Base-by-base conservation (phyloP, 2,797 vertebrate genomes). In the Margarornis squamiger region DNA sequence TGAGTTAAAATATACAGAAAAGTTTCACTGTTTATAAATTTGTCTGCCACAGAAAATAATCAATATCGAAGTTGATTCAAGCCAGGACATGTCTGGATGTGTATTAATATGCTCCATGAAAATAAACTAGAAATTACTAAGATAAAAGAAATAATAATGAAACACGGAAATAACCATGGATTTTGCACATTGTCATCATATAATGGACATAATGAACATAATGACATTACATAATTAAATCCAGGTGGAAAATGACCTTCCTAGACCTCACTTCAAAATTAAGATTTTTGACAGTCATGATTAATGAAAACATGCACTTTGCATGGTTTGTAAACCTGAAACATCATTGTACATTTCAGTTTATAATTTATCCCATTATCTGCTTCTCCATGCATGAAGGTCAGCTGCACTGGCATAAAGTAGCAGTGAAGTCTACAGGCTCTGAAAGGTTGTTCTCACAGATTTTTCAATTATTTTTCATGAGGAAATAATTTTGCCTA, bases 141-240 rank as follows among this genome's bases (percentile, higher is more conserved):
- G 48, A 88, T 36, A 75, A 84, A 84, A 93, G n/a, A 78, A 88
- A 18, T 45, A 92, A 77, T 54, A 82, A 67, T 81, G 83, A 93
- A 92, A 95, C 36, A 81, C 3, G 62, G 73, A 96, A 97, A 86
- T 80, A 94, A 61, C 73, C 67, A 59, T 4, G 36, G 54, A 71
- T 76, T 78, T 83, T 43, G 34, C 62, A 83, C 39, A 43, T 14
- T 88, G 87, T 76, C 76, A 77, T 93, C 89, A 87, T 79, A 73
- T 88, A 97, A 97, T 71, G 76, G 83, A 75, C 87, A 93, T 92
- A 95, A 97, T 93, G 80, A 92, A 94, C 88, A 91, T 86, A 96
- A 97, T 90, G 94, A 85, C 83, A 94, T 95, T 94, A 96, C 93
- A 94, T 94, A 97, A 97, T 96, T 93, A 97, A 90, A 88, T 94